These are phyloP conservation scores for Zygothrica quintamaculata DNA, from an alignment of 2,888 invertebrate species.

Conservation along the genomic window DNA sequence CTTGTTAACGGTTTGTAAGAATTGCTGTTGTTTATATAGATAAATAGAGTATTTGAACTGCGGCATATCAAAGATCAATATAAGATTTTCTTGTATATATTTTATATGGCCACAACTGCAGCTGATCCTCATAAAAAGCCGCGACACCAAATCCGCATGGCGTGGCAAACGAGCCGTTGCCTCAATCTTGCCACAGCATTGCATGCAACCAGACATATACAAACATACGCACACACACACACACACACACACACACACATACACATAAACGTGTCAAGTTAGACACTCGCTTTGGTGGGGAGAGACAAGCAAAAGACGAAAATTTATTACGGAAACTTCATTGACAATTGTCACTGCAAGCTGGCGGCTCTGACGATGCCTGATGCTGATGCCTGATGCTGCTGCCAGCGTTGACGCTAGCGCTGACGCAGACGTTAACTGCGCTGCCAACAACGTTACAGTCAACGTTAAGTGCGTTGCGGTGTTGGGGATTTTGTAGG, in stretches of 20 bases:
- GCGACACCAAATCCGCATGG: slow-evolving; percentile 77
- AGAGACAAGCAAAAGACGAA: slow-evolving; percentile 72
- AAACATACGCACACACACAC: slow-evolving; percentile 23
- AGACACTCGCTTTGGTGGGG: slow-evolving; percentile 53
- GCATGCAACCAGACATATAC: slow-evolving; percentile 56
- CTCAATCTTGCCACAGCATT: slow-evolving; percentile 47
- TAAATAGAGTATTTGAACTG: slow-evolving; percentile 40
- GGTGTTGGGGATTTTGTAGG: slow-evolving; percentile 76
- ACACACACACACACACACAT: slow-evolving; percentile 12
- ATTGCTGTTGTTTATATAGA: background rate
- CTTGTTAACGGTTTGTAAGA: too few relatives aligned
- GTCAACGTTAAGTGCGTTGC: slow-evolving; percentile 72
- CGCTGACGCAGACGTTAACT: slow-evolving; percentile 18
- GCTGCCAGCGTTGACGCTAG: slow-evolving; percentile 23
- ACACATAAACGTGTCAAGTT: slow-evolving; percentile 63
- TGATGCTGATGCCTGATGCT: slow-evolving; percentile 28
- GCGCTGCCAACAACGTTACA: slow-evolving; percentile 14
- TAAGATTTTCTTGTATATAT: slow-evolving; percentile 45
- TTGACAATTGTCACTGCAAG: slow-evolving; percentile 83
- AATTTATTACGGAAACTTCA: slow-evolving; percentile 83
- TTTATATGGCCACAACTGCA: slow-evolving; percentile 77
- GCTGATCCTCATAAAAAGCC: slow-evolving; percentile 79
- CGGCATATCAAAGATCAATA: slow-evolving; percentile 39
- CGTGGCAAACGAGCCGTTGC: slow-evolving; percentile 75
- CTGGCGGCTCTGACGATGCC: slow-evolving; percentile 64